These are phyloP conservation scores for Puffinus mauretanicus DNA, from an alignment of 2,113 vertebrate genomes.

Conservation along the genomic window DNA sequence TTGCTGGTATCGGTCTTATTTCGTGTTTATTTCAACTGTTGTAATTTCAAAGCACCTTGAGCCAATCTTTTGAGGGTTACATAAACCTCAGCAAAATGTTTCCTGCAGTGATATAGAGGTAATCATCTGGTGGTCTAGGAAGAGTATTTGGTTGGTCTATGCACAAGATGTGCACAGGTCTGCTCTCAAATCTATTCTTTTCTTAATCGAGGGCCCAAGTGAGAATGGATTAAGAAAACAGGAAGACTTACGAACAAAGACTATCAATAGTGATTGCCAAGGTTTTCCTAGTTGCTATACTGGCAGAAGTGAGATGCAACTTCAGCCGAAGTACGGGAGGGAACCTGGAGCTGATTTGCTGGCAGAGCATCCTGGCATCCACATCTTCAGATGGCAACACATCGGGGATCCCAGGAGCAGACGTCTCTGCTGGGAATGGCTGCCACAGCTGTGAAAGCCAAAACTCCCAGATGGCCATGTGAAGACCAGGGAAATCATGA, in stretches of 20 bases:
- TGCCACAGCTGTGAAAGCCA: neutral
- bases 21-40: neutral
- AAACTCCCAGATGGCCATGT: neutral
- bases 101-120: neutral
- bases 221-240: neutral
- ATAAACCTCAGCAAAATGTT: neutral
- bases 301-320: neutral
- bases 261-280: neutral
- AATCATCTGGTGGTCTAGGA: neutral
- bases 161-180: neutral
- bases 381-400: neutral
- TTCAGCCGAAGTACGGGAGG: neutral
- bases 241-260: neutral
- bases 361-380: neutral
- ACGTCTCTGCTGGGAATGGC: neutral
- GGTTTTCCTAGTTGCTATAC: neutral
- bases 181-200: neutral
- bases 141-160: neutral
- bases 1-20: neutral
- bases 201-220: neutral
- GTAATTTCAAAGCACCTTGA: neutral
- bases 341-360: neutral
- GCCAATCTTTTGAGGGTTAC: neutral
- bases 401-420: neutral
- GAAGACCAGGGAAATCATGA: neutral